Evolutionary conservation across 2,113 vertebrate genomes (phyloP).

Genomic region (Grantiella picta): DNA sequence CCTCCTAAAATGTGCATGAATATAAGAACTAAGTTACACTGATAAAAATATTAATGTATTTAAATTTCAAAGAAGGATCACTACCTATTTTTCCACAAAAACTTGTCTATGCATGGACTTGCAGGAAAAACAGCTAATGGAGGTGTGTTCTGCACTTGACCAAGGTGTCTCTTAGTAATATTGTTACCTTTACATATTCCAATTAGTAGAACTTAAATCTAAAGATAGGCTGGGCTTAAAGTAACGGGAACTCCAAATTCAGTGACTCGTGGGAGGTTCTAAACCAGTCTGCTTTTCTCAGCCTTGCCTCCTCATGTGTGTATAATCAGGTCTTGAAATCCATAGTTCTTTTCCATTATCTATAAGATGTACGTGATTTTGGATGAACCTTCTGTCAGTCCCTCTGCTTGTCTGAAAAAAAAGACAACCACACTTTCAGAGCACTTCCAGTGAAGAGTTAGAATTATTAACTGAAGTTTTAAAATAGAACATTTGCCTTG

Average conservation of each 20-base stretch:
- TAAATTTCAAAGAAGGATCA: not conserved
- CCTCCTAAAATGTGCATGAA: not conserved
- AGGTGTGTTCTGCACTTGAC: not conserved
- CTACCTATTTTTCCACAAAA: not conserved
- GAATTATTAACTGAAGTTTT: not conserved
- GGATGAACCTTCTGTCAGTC: not conserved
- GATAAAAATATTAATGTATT: not conserved
- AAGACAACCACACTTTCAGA: not conserved
- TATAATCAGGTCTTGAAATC: constrained; percentile 22
- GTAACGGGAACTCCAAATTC: constrained; percentile 38
- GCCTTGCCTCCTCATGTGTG: not conserved
- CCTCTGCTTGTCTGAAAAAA: not conserved
- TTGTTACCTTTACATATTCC: not conserved
- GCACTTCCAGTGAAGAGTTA: not conserved
- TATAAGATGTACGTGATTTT: not conserved
- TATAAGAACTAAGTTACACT: not conserved
- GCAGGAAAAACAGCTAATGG: not conserved
- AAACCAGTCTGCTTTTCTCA: constrained; percentile 33
- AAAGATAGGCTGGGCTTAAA: constrained; percentile 35
- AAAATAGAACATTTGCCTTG: not conserved
- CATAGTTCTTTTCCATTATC: not conserved
- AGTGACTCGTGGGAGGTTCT: constrained; percentile 43
- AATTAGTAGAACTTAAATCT: constrained; percentile 31
- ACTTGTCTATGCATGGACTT: not conserved
- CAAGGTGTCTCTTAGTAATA: not conserved